Base-by-base conservation (phyloP, 30 jellyfish, hydroid and myxozoan species). In the Aurelia sp. region DNA sequence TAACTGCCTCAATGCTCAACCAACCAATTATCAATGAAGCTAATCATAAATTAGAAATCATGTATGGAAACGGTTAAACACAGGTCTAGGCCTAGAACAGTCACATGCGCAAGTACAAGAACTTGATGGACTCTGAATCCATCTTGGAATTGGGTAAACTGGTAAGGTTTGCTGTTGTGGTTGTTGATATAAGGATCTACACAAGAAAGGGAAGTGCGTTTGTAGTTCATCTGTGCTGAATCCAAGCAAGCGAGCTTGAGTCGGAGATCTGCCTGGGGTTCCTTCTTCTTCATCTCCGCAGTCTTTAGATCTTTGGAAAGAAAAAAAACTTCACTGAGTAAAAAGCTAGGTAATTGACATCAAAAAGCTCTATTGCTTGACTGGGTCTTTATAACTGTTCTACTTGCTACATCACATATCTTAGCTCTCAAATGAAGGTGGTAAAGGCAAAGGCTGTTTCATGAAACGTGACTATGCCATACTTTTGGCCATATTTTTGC, bases 171-270 rank as follows among this genome's bases (percentile, higher is more conserved):
- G 67, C 33, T 80, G 70, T 81, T 50, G 82, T 18, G 81, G 41
- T 13, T 62, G 53, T 15, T 76, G 63, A 72, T 57, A 84, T 18
- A 62, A n/a, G 13, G 96, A 71, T 51, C 91, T 73, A 78, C 96
- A 87, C 37, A 87, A 82, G 44, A 62, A 87, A 4, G 96, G 96
- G 60, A 87, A 87, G 61, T 87, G 96, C 4, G 77, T 72, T 62
- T 77, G 90, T 18, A 87, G 80, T 71, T 87, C 96, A 59, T 87
- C 96, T 20, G 96, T 87, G 73, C 96, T 87, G 77, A 74, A 87
- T 11, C 78, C 73, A 37, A 52, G 57, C 35, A 82, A 3, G 22
- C 96, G 90, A 21, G 76, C 59, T 61, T 71, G 86, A 31, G 27
- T 60, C 18, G 87, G 33, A 3, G 76, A 31, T 63, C 87, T 84